Conservation (phyloP, 2,888 invertebrate species). For the Drosophila merina region DNA sequence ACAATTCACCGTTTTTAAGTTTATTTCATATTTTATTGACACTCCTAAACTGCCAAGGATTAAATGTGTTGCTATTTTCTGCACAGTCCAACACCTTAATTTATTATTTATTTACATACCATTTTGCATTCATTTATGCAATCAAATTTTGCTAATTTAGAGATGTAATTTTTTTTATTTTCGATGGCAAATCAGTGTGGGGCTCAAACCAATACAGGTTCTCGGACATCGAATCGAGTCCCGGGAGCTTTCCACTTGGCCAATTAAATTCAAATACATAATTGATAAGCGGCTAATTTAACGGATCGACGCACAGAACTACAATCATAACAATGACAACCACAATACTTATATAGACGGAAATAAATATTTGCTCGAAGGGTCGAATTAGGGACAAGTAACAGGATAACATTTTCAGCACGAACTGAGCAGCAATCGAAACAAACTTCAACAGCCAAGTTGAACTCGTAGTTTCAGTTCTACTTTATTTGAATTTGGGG, state of each 20-base stretch:
- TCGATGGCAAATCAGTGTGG: slow-evolving; percentile 17
- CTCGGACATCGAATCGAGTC: slow-evolving; percentile 26
- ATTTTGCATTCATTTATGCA: slow-evolving; percentile 1
- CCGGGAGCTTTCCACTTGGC: slow-evolving; percentile 45
- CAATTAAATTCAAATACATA: slow-evolving; percentile 73
- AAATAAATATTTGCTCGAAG: slow-evolving; percentile 33
- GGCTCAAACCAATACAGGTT: background rate
- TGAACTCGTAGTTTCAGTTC: background rate
- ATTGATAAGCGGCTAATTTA: slow-evolving; percentile 78
- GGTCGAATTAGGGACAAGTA: slow-evolving; percentile 74
- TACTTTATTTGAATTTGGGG: background rate
- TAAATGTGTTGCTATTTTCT: background rate
- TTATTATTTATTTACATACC: slow-evolving; percentile 9
- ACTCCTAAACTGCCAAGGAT: background rate
- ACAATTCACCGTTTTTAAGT: background rate
- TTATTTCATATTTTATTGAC: background rate
- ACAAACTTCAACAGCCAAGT: background rate
- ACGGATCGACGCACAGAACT: slow-evolving; percentile 56
- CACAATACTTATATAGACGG: slow-evolving; percentile 48
- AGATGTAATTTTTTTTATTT: background rate
- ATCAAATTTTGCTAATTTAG: slow-evolving; percentile 13
- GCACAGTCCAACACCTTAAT: background rate
- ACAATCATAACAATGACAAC: slow-evolving; percentile 40
- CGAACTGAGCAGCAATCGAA: slow-evolving; percentile 49
- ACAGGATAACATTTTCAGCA: slow-evolving; percentile 77